Evolutionary conservation across 2,113 vertebrate species (phyloP).

Genomic region (Zeus faber): DNA sequence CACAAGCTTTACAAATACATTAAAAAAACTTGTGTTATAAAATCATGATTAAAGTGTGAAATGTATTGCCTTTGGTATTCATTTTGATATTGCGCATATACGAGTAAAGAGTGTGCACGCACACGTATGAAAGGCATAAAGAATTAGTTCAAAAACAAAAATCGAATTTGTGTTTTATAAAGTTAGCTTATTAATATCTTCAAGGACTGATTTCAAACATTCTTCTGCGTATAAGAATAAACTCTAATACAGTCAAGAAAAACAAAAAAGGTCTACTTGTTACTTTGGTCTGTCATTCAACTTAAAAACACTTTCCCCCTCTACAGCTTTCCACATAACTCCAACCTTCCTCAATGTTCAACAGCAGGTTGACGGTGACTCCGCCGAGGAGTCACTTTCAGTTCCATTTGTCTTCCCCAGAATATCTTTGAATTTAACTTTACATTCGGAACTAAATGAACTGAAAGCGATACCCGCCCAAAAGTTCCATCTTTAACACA

Average conservation of each 20-base stretch:
- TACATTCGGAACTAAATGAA: no score
- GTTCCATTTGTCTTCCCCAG: no score
- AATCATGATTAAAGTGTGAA: neutral
- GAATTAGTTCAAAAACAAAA: neutral
- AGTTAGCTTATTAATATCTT: neutral
- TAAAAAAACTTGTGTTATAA: neutral
- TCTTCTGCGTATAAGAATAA: neutral
- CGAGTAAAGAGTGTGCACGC: neutral
- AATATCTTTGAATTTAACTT: no score
- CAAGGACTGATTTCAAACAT: neutral
- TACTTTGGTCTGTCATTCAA: neutral
- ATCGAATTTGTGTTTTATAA: neutral
- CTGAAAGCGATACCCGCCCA: no score
- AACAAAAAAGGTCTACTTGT: no score
- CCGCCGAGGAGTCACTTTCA: no score
- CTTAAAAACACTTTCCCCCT: neutral
- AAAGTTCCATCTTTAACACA: no score
- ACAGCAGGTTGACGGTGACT: no score
- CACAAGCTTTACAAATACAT: neutral
- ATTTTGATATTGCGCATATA: neutral
- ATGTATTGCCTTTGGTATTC: slow-evolving; percentile 1
- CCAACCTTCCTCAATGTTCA: neutral
- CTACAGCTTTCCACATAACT: neutral
- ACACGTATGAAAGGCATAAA: neutral
- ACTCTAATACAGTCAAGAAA: no score